Percentiles rank a stretch among this genome's conserved stretches.
Conservation (phyloP, 2,888 invertebrate species). For the Eristalinus aeneus region DNA sequence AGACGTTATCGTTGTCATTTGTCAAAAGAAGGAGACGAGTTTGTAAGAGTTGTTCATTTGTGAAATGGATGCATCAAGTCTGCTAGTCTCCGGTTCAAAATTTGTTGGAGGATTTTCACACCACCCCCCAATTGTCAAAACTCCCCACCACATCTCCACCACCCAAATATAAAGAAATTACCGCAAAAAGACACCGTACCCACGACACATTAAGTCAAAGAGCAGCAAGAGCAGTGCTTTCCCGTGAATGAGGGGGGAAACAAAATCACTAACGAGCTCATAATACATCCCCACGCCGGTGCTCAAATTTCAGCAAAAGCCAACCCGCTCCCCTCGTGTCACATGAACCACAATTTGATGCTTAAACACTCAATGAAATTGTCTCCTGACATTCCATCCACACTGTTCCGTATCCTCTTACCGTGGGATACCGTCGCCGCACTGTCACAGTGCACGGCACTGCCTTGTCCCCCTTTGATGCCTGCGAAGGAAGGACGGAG, state of each 20-base stretch:
- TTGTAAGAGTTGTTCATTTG: too few relatives aligned
- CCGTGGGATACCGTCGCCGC: neutral
- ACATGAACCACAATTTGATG: neutral
- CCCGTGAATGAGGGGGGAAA: neutral
- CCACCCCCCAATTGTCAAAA: too few relatives aligned
- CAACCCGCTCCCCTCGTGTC: neutral
- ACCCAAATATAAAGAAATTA: neutral
- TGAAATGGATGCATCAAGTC: too few relatives aligned
- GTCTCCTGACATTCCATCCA: constrained; percentile 3
- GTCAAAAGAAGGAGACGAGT: too few relatives aligned
- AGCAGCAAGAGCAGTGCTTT: neutral
- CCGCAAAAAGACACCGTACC: neutral
- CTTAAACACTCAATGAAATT: neutral
- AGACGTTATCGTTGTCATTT: too few relatives aligned
- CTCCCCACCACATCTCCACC: neutral
- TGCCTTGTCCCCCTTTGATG: constrained; percentile 12
- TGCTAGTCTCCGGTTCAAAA: too few relatives aligned
- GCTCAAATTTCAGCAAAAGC: neutral
- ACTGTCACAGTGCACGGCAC: neutral
- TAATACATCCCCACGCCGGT: neutral
- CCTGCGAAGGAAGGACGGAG: neutral
- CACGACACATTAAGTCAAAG: neutral
- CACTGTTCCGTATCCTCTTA: constrained; percentile 3
- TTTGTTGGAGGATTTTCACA: too few relatives aligned
- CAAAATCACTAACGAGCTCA: neutral